phyloP scores from a whole-genome alignment of 2,113 vertebrate species.

The Rhabdornis inornatus region DNA sequence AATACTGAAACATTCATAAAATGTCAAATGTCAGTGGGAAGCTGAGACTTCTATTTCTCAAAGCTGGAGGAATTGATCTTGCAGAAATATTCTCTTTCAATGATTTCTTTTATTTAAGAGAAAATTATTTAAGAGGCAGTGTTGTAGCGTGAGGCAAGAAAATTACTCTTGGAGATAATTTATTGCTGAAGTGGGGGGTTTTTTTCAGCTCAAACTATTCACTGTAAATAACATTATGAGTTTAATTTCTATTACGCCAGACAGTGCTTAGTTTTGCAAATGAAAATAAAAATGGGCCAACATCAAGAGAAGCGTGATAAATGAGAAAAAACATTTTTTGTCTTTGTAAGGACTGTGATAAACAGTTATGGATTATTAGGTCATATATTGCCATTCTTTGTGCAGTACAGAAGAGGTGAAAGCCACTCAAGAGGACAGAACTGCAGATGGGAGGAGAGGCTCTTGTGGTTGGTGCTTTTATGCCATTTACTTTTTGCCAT shows the following conservation, averaged over 20 bases:
- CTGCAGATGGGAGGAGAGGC: not conserved
- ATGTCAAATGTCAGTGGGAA: constrained; percentile 9
- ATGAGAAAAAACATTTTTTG: not conserved
- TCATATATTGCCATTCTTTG: not conserved
- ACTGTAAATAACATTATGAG: not conserved
- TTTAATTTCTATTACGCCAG: not conserved
- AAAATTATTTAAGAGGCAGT: not conserved
- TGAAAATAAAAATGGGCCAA: not conserved
- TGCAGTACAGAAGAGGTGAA: not conserved
- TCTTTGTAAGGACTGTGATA: not conserved
- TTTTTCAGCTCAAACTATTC: not conserved
- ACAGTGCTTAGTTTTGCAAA: not conserved
- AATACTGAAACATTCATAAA: constrained; percentile 5
- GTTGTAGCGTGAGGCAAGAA: not conserved
- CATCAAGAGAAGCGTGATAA: not conserved
- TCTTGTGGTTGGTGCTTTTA: not conserved
- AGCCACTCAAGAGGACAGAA: not conserved
- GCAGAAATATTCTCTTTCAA: not conserved
- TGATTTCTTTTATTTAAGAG: not conserved
- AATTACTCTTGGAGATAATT: not conserved
- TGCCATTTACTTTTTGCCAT: no score
- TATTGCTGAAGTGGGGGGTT: not conserved
- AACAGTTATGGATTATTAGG: not conserved
- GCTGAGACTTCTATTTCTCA: not conserved
- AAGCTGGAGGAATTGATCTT: constrained; percentile 10